These are phyloP conservation scores for Heliocidaris tuberculata DNA, from an alignment of 35 echinoderm and acorn worm genomes.

Conservation along the genomic window DNA sequence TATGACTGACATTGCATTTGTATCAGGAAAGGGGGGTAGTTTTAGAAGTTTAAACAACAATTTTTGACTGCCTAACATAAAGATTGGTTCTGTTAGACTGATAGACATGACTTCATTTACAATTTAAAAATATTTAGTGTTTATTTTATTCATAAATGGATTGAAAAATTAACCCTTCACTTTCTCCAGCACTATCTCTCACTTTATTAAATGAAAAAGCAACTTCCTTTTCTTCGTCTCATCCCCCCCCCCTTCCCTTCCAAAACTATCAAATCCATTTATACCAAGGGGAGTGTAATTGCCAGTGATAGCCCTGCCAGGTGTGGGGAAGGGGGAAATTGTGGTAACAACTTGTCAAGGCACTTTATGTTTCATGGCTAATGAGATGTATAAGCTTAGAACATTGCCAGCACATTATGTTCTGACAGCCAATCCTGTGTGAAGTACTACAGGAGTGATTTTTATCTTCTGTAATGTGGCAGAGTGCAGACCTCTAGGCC, in stretches of 20 bases:
- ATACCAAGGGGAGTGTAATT: not conserved
- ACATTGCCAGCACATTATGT: too few species aligned
- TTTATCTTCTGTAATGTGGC: too few species aligned
- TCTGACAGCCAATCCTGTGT: too few species aligned
- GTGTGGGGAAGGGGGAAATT: not conserved
- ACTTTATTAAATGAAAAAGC: not conserved
- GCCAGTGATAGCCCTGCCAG: not conserved
- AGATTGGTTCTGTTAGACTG: not conserved
- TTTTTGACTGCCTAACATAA: too few species aligned
- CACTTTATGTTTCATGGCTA: not conserved
- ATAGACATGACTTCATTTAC: not conserved
- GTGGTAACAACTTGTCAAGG: not conserved
- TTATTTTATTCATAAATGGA: not conserved
- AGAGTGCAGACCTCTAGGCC: too few species aligned
- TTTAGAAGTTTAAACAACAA: not conserved
- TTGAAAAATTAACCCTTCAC: not conserved
- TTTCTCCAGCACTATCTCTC: not conserved
- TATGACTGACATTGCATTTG: too few species aligned
- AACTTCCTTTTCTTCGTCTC: not conserved
- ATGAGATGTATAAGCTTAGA: not conserved
- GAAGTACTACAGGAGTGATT: too few species aligned
- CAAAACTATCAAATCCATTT: not conserved
- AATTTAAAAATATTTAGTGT: not conserved
- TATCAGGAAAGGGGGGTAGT: not conserved
- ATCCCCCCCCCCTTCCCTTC: not conserved